These are phyloP conservation scores for Rhabdophis nuchalis DNA, from an alignment of 2,797 vertebrate species.

Conservation along the genomic window DNA sequence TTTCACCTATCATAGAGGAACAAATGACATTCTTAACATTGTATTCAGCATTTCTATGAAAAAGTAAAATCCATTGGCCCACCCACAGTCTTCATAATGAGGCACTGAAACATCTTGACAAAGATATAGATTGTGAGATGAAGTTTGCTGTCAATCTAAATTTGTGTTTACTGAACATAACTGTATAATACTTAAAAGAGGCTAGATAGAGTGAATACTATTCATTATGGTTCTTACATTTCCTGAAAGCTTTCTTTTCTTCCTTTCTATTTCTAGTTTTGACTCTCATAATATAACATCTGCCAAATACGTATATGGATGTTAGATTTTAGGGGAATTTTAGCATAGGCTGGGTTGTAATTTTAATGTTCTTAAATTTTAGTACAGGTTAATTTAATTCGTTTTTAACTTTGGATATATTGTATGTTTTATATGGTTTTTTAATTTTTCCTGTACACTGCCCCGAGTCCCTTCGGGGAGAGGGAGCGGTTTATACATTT, in stretches of 20 bases:
- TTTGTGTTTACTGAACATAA: not conserved
- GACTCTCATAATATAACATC: no score
- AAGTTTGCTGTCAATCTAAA: not conserved
- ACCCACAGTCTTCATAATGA: not conserved
- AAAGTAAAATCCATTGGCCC: not conserved
- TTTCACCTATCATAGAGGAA: not conserved
- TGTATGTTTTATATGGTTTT: no score
- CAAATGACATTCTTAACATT: not conserved
- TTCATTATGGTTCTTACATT: not conserved
- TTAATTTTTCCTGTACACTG: no score
- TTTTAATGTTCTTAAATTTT: no score
- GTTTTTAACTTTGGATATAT: no score
- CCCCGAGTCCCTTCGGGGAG: no score
- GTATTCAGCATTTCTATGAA: not conserved
- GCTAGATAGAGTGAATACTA: not conserved
- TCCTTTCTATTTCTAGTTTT: not conserved
- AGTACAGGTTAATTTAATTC: no score
- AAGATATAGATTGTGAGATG: not conserved
- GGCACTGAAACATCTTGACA: not conserved
- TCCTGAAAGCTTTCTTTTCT: not conserved
- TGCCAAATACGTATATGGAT: no score
- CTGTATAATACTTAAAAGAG: not conserved
- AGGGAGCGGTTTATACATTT: no score
- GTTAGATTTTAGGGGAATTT: no score
- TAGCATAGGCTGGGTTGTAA: no score